Evolutionary conservation across 1,140 invertebrate genomes (phyloP), one percentile per base, ranked within the genome.

Genomic region (Protaetia brevitarsis): DNA sequence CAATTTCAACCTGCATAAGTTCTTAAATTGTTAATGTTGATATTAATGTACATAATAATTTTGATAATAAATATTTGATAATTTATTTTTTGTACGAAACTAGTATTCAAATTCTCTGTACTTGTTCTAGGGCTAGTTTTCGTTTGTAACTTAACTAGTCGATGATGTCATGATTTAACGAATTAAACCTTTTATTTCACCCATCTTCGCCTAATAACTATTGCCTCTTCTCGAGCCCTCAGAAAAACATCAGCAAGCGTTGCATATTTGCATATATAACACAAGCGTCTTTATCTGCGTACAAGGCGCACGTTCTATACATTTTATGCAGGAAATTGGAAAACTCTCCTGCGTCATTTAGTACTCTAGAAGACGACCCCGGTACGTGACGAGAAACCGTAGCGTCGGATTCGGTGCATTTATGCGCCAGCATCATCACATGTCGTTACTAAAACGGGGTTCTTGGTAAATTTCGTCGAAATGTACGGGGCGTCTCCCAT

Each of bases 271-370:
- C 41, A 7, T 51, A 23, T 51, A 19, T 51, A 23, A 6, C 26
- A 2, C 41, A 23, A 23, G 41, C 41, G 26, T 51, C 41, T 51
- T 51, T 51, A 51, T 51, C 41, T 51, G 41, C 41, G 41, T 51
- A 51, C 41, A 23, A 16, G 41, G 26, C 41, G 26, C 41, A 51
- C 41, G 41, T 51, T 51, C 26, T 51, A 51, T 23, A 51, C 41
- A 51, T 51, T 51, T 51, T 51, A 51, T 23, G 41, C 11, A 16
- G 41, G 41, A 51, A 51, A 51, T 51, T 51, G 41, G 41, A 23
- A n/a, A 51, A 51, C 41, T 19, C 41, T 51, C 41, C 41, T 23
- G 6, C 41, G 41, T 51, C 41, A 23, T 51, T n/a, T 51, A 51
- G 41, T 23, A 51, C 41, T 10, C 26, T 51, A 51, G 41, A 51